A percentile compares a stretch with the other conserved stretches of the same genome.
Conservation (phyloP, 2,888 invertebrate genomes). For the Drosophila paranaensis region DNA sequence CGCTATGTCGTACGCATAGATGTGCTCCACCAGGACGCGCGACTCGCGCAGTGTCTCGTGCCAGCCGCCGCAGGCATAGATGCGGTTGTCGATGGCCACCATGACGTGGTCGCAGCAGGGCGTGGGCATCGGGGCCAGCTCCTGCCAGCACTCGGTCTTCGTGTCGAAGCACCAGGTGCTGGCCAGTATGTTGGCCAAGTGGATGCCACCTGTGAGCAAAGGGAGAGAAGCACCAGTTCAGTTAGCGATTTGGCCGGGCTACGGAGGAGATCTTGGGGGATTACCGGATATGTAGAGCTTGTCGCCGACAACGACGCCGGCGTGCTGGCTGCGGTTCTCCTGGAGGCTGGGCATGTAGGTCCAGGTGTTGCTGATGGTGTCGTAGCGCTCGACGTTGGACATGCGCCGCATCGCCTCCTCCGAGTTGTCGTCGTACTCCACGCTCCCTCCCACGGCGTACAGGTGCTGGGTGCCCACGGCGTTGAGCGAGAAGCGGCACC, state of each 20-base stretch:
- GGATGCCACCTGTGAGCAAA: slow-evolving; percentile 80
- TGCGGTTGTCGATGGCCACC: slow-evolving; percentile 86
- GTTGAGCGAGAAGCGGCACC: slow-evolving; percentile 89
- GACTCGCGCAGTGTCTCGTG: slow-evolving; percentile 86
- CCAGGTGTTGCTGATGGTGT: slow-evolving; percentile 87
- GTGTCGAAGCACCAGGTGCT: slow-evolving; percentile 86
- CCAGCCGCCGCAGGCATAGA: slow-evolving; percentile 89
- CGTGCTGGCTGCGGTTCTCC: slow-evolving; percentile 87
- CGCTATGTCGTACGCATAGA: slow-evolving; percentile 88
- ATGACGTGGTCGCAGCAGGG: slow-evolving; percentile 89
- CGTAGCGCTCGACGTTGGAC: slow-evolving; percentile 87
- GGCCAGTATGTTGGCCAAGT: slow-evolving; percentile 84
- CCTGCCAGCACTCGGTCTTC: slow-evolving; percentile 86
- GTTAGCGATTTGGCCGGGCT: too few species aligned
- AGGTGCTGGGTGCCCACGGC: slow-evolving; percentile 85
- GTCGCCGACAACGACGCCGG: slow-evolving; percentile 85
- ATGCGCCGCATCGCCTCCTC: slow-evolving; percentile 76
- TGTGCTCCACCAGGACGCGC: slow-evolving; percentile 87
- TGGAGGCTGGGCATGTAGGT: slow-evolving; percentile 86
- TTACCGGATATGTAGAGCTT: slow-evolving; percentile 83
- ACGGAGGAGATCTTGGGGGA: too few species aligned
- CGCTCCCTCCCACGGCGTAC: slow-evolving; percentile 88
- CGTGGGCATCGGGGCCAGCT: slow-evolving; percentile 86
- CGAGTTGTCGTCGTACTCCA: slow-evolving; percentile 86
- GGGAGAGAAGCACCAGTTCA: slow-evolving; percentile 30